Base-by-base conservation (phyloP, 2,113 vertebrate species). In the Cyanoramphus novaezelandiae region DNA sequence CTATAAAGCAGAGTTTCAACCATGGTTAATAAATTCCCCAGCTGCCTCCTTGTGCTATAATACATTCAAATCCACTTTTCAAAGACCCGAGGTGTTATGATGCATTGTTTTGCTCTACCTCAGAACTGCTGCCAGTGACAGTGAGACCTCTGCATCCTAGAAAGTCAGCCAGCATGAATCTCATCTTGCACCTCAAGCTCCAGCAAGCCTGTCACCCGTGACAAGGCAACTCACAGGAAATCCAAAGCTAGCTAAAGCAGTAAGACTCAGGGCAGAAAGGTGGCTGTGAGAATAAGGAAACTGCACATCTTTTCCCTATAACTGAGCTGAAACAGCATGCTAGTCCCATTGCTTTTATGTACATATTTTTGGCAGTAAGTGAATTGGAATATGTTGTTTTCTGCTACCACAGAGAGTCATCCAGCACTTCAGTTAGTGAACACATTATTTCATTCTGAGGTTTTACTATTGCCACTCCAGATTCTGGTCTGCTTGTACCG, bases 371-470 rank as follows among this genome's bases (percentile, higher is more conserved):
- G 97, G 90, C 90, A 92, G 81, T 43, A 77, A 91, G 55, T 60
- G 88, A 95, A 93, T 77, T 6, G 55, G 93, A 96, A 74, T 95
- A 81, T 91, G 90, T 92, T 29, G 83, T 86, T 96, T 96, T 94
- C 93, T 95, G 64, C 93, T 88, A 90, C 95, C 80, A 43, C 62
- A 53, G 95, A 97, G 95, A 96, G 55, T 84, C 90, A 92, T 96
- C 65, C 83, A 86, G 86, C 31, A 71, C 69, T 95, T 96, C 88
- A 93, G 87, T 74, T 72, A 94, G 74, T 69, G 87, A 96, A 76
- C 68, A 55, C 12, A 52, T 94, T 93, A 86, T 95, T 94, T 96
- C 67, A 79, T 89, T 94, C 72, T 91, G 80, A 90, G 85, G 41
- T 93, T 97, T 96, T 95, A 87, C 82, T 93, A 35, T 86, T 92